phyloP scores from a whole-genome alignment of 2,888 invertebrate species.

The Spatulosminthurus flaviceps region DNA sequence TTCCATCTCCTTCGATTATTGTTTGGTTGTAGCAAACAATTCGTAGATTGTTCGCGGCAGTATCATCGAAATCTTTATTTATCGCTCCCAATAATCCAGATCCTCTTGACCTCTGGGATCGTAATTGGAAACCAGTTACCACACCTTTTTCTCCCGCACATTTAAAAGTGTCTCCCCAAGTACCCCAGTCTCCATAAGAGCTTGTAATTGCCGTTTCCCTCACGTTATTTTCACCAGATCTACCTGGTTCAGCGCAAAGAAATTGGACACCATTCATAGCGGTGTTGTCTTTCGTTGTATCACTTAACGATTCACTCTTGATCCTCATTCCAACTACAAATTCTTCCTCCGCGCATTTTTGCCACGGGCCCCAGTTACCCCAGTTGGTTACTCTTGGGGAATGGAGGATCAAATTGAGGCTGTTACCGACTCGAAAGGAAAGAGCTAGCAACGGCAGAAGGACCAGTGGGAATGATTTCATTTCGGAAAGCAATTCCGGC shows the following conservation, averaged over 20 bases:
- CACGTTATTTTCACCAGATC: constrained; percentile 7
- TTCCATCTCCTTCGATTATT: constrained; percentile 45
- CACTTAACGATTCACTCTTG: constrained; percentile 36
- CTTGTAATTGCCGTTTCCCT: too few relatives aligned
- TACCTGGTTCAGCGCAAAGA: constrained; percentile 38
- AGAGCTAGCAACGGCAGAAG: not conserved
- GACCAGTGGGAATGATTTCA: not conserved
- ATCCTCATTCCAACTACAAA: constrained; percentile 44
- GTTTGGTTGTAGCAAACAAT: constrained; percentile 50
- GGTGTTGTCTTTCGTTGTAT: constrained; percentile 40
- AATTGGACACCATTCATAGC: constrained; percentile 47
- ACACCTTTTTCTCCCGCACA: constrained; percentile 44
- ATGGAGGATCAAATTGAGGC: constrained; percentile 15
- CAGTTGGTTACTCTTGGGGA: constrained; percentile 40
- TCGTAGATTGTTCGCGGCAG: constrained; percentile 59
- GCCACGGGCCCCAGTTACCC: constrained; percentile 46
- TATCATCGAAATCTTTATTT: constrained; percentile 58
- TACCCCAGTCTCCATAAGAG: constrained; percentile 57
- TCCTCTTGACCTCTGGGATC: constrained; percentile 33
- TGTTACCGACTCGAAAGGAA: not conserved
- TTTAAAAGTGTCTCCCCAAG: constrained; percentile 54
- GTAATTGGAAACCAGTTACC: constrained; percentile 41
- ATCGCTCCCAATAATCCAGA: constrained; percentile 25
- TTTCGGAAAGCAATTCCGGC: not conserved
- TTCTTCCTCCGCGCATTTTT: constrained; percentile 39